Base-by-base conservation (phyloP, 1,140 invertebrate genomes). In the Eriocheir sinensis region DNA sequence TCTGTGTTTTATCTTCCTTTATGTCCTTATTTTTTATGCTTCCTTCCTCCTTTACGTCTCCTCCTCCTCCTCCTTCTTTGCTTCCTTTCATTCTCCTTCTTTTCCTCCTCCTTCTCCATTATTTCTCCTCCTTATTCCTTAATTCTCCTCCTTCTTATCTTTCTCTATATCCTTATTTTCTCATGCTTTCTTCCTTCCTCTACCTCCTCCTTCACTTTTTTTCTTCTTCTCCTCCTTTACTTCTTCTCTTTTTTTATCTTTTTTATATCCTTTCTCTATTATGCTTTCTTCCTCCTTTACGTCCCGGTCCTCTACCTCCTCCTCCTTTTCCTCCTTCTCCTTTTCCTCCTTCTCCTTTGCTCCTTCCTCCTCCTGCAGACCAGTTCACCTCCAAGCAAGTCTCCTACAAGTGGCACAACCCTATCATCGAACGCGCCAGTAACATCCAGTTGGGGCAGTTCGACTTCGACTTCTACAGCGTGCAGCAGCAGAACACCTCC, bases 391-490 rank as follows among this genome's bases (percentile, higher is more conserved):
- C 88, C n/a, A 79, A 40, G 38, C 86, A 94, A 40, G 93, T 94
- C 27, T 79, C 93, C 0, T 94, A 94, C 40, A 90, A 94, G 17
- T 94, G 93, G 93, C 44, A 44, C 41, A 48, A 90, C 4, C 36
- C 72, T 1, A 48, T 34, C 12, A 89, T 94, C 9, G 93, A 90
- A 21, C 32, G 93, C 2, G 2, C 86, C 21, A 72, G 80, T 9
- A 79, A 90, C 36, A 94, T 94, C 9, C 88, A 36, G 3, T 40
- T 41, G 1, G 93, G 93, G 0, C 93, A 94, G 38, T 94, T 90
- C 40, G 93, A 94, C 72, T 90, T 94, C 27, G 93, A 94, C 79
- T 94, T 94, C 93, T 94, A 90, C 86, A 72, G 48, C 38, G 88
- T 94, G 12, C 86, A 81, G 12, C 93, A 94, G 88, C 53, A 94